phyloP scores from a whole-genome alignment of 2,113 vertebrate genomes.

The Brienomyrus longianalis region DNA sequence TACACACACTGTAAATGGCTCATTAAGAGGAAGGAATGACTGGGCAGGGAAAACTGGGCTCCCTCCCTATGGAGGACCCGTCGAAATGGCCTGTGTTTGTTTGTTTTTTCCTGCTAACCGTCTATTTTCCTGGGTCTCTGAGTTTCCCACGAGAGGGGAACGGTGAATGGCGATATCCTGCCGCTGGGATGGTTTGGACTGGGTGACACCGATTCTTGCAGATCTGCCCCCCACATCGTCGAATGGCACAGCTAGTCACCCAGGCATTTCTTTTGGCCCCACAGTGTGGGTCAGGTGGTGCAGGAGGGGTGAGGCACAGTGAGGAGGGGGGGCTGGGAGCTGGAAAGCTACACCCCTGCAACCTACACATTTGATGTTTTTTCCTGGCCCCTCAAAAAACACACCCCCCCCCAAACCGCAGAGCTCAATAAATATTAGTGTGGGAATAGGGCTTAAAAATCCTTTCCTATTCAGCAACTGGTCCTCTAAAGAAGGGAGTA shows the following conservation, averaged over 20 bases:
- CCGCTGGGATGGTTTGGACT: not conserved
- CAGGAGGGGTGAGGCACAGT: not conserved
- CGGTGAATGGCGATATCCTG: not conserved
- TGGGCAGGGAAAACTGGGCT: not conserved
- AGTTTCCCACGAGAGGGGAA: not conserved
- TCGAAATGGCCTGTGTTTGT: not conserved
- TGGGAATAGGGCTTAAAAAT: slow-evolving; percentile 11
- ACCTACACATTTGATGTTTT: not conserved
- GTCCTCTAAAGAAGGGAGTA: slow-evolving; percentile 16
- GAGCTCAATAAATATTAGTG: slow-evolving; percentile 23
- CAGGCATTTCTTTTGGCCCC: not conserved
- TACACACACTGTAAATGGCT: not conserved
- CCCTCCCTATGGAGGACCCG: not conserved
- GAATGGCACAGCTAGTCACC: not conserved
- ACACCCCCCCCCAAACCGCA: not conserved
- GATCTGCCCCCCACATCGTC: not conserved
- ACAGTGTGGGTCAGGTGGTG: not conserved
- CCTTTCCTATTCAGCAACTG: not conserved
- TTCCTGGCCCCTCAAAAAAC: slow-evolving; percentile 5
- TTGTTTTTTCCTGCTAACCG: not conserved
- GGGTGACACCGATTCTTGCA: not conserved
- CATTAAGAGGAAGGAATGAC: not conserved
- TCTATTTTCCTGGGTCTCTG: not conserved
- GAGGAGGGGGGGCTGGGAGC: not conserved
- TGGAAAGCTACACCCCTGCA: not conserved